Base-by-base conservation (phyloP, 2,888 invertebrate species). In the Morinoia aosen region DNA sequence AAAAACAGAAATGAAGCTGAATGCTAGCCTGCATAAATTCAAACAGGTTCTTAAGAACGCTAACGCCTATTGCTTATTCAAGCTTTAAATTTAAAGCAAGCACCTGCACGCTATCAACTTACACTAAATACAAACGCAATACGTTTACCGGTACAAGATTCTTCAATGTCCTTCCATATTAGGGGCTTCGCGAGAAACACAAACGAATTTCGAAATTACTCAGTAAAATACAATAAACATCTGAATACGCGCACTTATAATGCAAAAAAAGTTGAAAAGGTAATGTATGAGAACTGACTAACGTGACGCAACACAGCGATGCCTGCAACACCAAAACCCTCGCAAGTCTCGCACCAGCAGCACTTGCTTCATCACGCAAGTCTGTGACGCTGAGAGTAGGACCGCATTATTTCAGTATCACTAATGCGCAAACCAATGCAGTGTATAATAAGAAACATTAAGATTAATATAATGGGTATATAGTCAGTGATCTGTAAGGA, bases 401-500 rank as follows among this genome's bases (percentile, higher is more conserved):
- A 16, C 25, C 76, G 0, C 33, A 33, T 76, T 76, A 76, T 16
- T 76, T 33, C 25, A 33, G 76, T 2, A 76, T 76, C 33, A 76
- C 25, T 76, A 33, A 25, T 76, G 76, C 19, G 1, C 1, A 16
- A 76, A 76, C 76, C 76, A 76, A 33, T 76, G 33, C 33, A 76
- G 33, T 76, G 76, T 76, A 76, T 33, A 33, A 76, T 76, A 76
- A 25, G 25, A 76, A 76, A 76, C 76, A 76, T 76, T 76, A 76
- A 76, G 16, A 76, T 76, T 76, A 76, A 25, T 33, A 76, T 76
- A 39, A 19, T 90, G 40, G 19, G 19, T 64, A 64, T 40, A 40
- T 90, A 93, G 58, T 93, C 39, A 93, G n/a, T 93, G 93, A 93
- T 19, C 56, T 57, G 12, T 57, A 93, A 33, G 33, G 56, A 93